Base-by-base conservation (phyloP, 2,888 invertebrate genomes). In the Holacanthella duospinosa region DNA sequence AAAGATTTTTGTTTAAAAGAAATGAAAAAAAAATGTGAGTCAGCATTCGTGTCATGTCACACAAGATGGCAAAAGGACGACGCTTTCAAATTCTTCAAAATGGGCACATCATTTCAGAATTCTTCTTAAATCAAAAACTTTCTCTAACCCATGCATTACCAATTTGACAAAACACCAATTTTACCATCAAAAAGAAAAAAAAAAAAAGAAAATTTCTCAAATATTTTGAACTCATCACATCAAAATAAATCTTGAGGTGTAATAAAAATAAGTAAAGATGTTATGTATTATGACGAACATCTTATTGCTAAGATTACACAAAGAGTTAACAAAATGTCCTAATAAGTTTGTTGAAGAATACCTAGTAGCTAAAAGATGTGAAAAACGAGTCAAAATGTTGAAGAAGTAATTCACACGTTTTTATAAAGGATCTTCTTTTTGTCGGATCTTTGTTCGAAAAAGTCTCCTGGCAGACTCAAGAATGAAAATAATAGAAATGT, bases 341-440 rank as follows among this genome's bases (percentile, higher is more conserved):
- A n/a, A n/a, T n/a, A n/a, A n/a, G n/a, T 6, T 16, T 16, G 36
- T 36, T 36, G 36, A 48, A 21, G 48, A 48, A 48, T 48, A 21
- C 21, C 48, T 48, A 21, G 48, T n/a, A n/a, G 48, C 12, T 48
- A 21, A 4, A 21, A 16, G 6, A 36, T 6, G 9, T 36, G 36
- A 9, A 21, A 48, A 48, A 48, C 16, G 48, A 48, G 48, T 48
- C 48, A 48, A 48, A 48, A 48, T 48, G 48, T 48, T 48, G 12
- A 21, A 48, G 48, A n/a, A 48, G 48, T 48, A 48, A 48, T 48
- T 48, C 48, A 48, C 48, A 48, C 48, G 48, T 48, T 21, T 48
- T 9, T 36, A 48, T 9, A 21, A 48, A 48, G 48, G 21, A 9
- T 48, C 48, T 12, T 36, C 48, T 21, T 48, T 48, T 48, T 48